Base-by-base conservation (phyloP, 2,113 vertebrate species). In the Gorilla gorilla region DNA sequence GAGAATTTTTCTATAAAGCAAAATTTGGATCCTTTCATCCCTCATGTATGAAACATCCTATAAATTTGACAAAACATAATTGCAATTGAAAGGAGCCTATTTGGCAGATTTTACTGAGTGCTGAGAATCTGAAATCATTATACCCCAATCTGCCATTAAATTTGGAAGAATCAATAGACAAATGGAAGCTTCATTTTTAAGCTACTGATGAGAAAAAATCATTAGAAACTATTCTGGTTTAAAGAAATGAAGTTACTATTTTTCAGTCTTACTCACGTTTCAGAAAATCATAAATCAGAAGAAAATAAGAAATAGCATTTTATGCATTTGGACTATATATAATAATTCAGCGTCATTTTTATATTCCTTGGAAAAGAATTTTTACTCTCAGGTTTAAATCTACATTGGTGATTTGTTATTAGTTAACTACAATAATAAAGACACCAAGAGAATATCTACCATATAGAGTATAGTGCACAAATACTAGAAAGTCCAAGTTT, bases 1-100 rank as follows among this genome's bases (percentile, higher is more conserved):
- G 17, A 89, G 32, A 27, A 96, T 95, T 97, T 96, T 94, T 97
- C 70, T 23, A 25, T 93, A 92, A 25, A 30, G 61, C n/a, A 79
- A 96, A 98, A 97, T 59, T 83, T 84, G 43, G 9, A 96, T 72
- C 30, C 79, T 20, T 40, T 96, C 5, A 90, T 91, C 92, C 90
- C 95, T 96, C 52, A 89, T 2, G 2, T 95, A 12, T 92, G 38
- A 96, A 0, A 20, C 13, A 76, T 85, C 43, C 48, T 78, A 61
- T 45, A 96, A 89, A 70, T 96, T 98, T 89, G 75, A 38, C 27
- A 90, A 66, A 91, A 45, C 27, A 35, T 91, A 85, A 94, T 82
- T 95, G 27, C 27, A 92, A 95, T 96, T 83, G 16, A 96, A 93
- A 84, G 17, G 11, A 85, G 8, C 1, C 48, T 84, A 17, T 68